Base-by-base conservation (phyloP, 2,797 vertebrate genomes). In the Brachymystax lenok region DNA sequence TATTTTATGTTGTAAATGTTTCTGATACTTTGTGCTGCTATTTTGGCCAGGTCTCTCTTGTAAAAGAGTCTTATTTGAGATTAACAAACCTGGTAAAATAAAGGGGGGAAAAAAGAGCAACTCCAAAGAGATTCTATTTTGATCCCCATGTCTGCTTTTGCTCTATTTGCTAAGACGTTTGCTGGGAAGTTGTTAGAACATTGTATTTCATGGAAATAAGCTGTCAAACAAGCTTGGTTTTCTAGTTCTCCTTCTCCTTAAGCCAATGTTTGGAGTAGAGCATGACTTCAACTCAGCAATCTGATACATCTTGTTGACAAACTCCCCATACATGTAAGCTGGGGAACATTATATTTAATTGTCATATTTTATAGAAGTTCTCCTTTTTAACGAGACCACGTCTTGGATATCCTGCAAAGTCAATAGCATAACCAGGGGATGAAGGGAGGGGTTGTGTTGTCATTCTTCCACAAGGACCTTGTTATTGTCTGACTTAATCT, bases 401-500 rank as follows among this genome's bases (percentile, higher is more conserved):
- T 69, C 59, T 8, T 77, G 12, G 0, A 46, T 3, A 1, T 17
- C 17, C 24, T 46, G 77, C 21, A 13, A 63, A 10, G 14, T 71
- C 30, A 33, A 35, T 74, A 63, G 24, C 13, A 3, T 19, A 0
- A 5, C 17, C 0, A 40, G 0, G 76, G 27, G 40, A 30, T 78
- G 46, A 33, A 19, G 1, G 56, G 63, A 75, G 19, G 40, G 50
- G 69, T 69, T 56, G 40, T 54, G 33, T 74, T 46, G 67, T 71
- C 71, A 21, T 79, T 82, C 30, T n/a, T 76, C 85, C 75, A 50
- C 72, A 46, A 75, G 72, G 77, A 67, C 46, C 59, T 69, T 76
- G 80, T 80, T 84, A 77, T 86, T 75, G 21, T 79, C 64, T 54
- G 74, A 83, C 4, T 71, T 51, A 10, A 13, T 12, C 7, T n/a